Conservation (phyloP, 2,113 vertebrate genomes). For the Antechinus flavipes region DNA sequence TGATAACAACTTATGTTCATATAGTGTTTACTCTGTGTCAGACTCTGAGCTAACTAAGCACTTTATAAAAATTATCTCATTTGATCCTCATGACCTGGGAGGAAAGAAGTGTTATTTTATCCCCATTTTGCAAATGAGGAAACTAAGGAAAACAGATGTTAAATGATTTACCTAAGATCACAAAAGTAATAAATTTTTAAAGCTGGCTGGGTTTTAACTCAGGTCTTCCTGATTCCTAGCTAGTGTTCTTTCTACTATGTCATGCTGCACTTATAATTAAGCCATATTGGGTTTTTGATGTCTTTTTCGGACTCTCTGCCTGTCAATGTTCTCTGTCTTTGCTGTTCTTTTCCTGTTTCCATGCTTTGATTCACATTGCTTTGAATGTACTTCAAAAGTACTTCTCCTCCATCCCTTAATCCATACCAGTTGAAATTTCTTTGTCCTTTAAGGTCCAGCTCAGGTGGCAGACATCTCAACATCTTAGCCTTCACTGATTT, state of each 20-base stretch:
- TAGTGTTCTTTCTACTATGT: neutral
- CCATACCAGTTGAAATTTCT: neutral
- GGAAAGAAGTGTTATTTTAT: neutral
- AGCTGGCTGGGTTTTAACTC: neutral
- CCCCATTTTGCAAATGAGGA: neutral
- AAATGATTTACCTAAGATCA: neutral
- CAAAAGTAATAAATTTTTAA: neutral
- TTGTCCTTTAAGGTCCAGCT: neutral
- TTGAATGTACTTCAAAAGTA: neutral
- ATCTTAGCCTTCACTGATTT: neutral
- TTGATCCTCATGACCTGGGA: neutral
- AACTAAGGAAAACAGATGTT: neutral
- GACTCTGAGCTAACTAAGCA: neutral
- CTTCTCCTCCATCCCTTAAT: neutral
- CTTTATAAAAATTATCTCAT: neutral
- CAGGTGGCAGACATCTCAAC: neutral
- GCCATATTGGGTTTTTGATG: neutral
- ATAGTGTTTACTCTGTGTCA: neutral
- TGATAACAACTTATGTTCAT: neutral
- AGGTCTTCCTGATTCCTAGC: neutral
- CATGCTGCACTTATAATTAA: neutral
- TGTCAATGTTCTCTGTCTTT: neutral
- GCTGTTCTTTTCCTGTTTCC: neutral
- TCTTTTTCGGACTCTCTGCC: neutral
- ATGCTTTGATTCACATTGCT: neutral